phyloP scores from a whole-genome alignment of 2,113 vertebrate genomes.

The Actenoides lindsayi region DNA sequence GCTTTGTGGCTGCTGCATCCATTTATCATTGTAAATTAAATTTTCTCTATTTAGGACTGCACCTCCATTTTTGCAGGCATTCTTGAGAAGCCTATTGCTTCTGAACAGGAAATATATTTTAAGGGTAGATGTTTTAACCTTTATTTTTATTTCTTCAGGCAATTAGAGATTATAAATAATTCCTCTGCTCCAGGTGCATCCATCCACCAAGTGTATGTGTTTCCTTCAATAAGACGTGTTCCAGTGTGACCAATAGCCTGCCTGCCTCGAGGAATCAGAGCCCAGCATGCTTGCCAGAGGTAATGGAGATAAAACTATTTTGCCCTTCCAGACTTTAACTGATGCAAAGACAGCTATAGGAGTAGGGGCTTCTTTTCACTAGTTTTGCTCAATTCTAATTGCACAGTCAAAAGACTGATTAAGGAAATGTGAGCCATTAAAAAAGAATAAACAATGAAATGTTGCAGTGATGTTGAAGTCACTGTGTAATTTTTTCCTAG shows the following conservation, averaged over 20 bases:
- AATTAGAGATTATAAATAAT: neutral
- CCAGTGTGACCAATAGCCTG: neutral
- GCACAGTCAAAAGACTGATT: neutral
- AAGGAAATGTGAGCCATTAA: slow-evolving; percentile 12
- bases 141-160: neutral
- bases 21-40: neutral
- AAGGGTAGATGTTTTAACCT: neutral
- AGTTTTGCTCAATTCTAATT: neutral
- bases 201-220: neutral
- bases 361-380: neutral
- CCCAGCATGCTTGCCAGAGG: neutral
- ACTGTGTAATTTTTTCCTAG: neutral
- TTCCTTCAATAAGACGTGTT: neutral
- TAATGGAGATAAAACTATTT: neutral
- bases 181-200: neutral
- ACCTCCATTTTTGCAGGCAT: neutral
- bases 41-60: neutral
- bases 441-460: neutral
- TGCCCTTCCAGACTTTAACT: neutral
- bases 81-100: neutral
- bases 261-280: neutral
- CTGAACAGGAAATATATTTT: neutral
- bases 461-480: neutral
- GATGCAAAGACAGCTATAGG: neutral
- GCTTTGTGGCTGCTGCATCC: neutral